Evolutionary conservation across 1,140 invertebrate species (phyloP), one percentile per base, ranked within the genome.

Genomic region (Lepidurus arcticus): DNA sequence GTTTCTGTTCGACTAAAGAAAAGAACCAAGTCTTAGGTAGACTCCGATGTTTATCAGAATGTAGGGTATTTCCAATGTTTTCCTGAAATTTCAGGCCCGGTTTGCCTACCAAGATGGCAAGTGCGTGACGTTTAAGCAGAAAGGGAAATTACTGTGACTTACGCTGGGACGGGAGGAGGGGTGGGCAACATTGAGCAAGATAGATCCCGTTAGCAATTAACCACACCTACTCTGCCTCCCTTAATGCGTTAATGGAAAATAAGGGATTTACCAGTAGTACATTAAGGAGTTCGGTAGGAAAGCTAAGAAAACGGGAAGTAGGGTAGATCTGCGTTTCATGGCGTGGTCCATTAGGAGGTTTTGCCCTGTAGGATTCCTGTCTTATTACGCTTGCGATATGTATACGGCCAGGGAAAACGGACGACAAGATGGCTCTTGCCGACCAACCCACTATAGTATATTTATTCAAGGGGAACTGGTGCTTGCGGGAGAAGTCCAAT

Each of bases 391-490:
- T 65, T 65, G 13, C n/a, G 7, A 16, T 65, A 16, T 65, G 53
- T 65, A 65, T 21, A 21, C 53, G 13, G 53, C 6, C 5, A 21
- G 21, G 53, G 13, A 65, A 65, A 65, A 9, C 0, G 1, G 53
- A 65, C 13, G 53, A 47, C 53, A n/a, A n/a, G 53, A 13, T 65
- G 34, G 34, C 4, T 34, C 34, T 4, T 34, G 34, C 13, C 8
- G 53, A n/a, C 21, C 53, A n/a, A 16, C 53, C 45, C 53, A 65
- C 53, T 13, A 65, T 21, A 21, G 13, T 65, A 65, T 65, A 21
- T 65, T 65, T 65, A 65, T 21, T 65, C 53, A 65, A 65, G 53
- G 21, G 21, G 53, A 65, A 65, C n/a, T 65, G 53, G 8, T 65
- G 53, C 16, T 65, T 65, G 16, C 5, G 53, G 53, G 21, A 10